phyloP scores from a whole-genome alignment of 2,113 vertebrate species.

The Scytalopus superciliaris region DNA sequence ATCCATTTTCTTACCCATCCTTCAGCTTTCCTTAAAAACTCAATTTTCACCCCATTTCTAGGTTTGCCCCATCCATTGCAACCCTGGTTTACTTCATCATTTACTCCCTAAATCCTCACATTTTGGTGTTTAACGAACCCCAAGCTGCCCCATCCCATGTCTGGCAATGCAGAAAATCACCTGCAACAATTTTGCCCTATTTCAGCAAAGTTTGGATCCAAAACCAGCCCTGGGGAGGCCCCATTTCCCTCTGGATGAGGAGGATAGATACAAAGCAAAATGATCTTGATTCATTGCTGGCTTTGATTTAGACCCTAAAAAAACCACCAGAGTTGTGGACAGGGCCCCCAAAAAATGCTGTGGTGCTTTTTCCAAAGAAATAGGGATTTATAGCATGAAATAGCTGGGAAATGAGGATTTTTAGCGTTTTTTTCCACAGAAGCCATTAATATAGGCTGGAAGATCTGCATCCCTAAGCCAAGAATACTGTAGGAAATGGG shows the following conservation, averaged over 20 bases:
- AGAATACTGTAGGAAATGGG: neutral
- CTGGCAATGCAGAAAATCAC: neutral
- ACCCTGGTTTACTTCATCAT: fast-evolving
- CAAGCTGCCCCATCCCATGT: fast-evolving
- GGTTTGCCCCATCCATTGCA: fast-evolving
- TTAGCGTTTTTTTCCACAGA: neutral
- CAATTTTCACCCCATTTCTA: neutral
- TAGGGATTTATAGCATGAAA: fast-evolving
- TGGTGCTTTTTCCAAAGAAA: neutral
- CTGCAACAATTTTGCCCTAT: neutral
- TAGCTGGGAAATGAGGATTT: neutral
- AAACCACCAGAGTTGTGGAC: fast-evolving
- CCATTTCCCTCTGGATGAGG: neutral
- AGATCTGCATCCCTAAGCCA: neutral
- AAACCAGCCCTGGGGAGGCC: neutral
- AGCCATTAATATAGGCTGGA: neutral
- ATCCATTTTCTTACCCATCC: neutral
- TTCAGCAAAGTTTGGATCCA: neutral
- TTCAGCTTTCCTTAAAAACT: neutral
- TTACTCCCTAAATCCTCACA: neutral
- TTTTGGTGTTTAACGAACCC: neutral
- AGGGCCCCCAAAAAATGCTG: neutral
- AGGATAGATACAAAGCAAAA: neutral
- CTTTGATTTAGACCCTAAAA: neutral
- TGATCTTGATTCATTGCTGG: fast-evolving